A percentile compares a stretch with the other conserved stretches of the same genome.
phyloP scores from a whole-genome alignment of 92 coral and sea anemone species.

The Epizoanthus illoricatus region DNA sequence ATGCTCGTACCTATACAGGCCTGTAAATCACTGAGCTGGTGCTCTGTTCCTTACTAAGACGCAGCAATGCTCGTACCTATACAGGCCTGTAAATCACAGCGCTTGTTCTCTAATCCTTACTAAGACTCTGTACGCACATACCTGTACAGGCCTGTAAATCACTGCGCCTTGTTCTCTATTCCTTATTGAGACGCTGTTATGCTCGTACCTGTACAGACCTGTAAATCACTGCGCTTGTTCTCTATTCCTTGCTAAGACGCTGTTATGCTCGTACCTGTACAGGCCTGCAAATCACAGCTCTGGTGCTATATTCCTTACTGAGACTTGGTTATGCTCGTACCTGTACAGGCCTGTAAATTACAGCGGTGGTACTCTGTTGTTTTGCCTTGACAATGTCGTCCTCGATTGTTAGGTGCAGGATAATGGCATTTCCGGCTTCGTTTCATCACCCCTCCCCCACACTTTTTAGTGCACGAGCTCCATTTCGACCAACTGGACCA shows the following conservation, averaged over 20 bases:
- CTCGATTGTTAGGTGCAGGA: conserved; percentile 7
- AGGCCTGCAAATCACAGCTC: conserved; percentile 7
- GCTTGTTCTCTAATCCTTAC: not conserved
- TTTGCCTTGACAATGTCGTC: not conserved
- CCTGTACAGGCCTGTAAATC: conserved; percentile 15
- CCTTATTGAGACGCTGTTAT: too few species aligned
- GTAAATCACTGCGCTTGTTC: not conserved
- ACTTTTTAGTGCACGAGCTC: conserved; percentile 17
- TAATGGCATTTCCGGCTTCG: conserved; percentile 2
- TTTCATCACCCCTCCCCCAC: conserved; percentile 31
- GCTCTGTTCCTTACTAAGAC: not conserved
- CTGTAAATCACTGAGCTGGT: not conserved
- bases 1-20: conserved; percentile 20
- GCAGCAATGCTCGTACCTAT: not conserved
- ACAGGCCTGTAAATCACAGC: conserved; percentile 10
- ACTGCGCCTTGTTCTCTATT: not conserved
- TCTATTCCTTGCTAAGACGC: too few species aligned
- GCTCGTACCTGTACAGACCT: conserved; percentile 23
- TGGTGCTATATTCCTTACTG: too few species aligned
- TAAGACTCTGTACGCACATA: not conserved
- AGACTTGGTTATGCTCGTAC: conserved; percentile 6
- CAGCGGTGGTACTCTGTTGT: not conserved
- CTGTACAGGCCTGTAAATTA: conserved; percentile 22
- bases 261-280: conserved; percentile 21
- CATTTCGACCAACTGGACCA: conserved; percentile 33